Percentiles rank a stretch among this genome's conserved stretches.
Evolutionary conservation across 2,113 vertebrate genomes (phyloP).

Genomic region (Cyprinodon brontotheroides): DNA sequence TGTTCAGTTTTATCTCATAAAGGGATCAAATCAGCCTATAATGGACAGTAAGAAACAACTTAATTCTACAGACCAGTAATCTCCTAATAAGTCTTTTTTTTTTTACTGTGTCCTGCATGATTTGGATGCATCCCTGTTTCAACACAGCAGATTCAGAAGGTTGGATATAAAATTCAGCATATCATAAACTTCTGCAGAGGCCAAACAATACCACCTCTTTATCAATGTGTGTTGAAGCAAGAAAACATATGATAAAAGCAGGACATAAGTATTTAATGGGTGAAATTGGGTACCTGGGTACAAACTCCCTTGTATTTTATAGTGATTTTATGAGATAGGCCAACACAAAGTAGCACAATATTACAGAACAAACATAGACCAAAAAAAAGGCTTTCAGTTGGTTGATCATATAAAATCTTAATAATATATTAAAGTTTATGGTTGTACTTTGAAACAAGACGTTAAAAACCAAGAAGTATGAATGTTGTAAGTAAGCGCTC

Average conservation of each 20-base stretch:
- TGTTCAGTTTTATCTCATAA: background rate
- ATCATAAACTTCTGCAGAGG: background rate
- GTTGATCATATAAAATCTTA: background rate
- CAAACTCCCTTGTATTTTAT: background rate
- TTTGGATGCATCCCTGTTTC: background rate
- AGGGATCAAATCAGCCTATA: background rate
- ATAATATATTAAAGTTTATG: background rate
- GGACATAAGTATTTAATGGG: background rate
- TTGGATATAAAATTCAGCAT: background rate
- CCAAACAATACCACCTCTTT: too few species aligned
- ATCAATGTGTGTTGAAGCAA: too few species aligned
- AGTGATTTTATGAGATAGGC: background rate
- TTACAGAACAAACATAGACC: background rate
- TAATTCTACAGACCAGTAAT: background rate
- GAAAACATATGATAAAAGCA: background rate
- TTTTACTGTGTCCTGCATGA: background rate
- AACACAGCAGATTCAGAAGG: background rate
- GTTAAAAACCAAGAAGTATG: background rate
- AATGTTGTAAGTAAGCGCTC: background rate
- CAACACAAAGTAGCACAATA: background rate
- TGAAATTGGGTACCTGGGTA: background rate
- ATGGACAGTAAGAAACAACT: background rate
- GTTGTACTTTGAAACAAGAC: background rate
- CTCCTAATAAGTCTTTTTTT: background rate
- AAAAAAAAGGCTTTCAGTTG: background rate